phyloP scores from a whole-genome alignment of 2,797 vertebrate genomes.

The Taeniopygia guttata region DNA sequence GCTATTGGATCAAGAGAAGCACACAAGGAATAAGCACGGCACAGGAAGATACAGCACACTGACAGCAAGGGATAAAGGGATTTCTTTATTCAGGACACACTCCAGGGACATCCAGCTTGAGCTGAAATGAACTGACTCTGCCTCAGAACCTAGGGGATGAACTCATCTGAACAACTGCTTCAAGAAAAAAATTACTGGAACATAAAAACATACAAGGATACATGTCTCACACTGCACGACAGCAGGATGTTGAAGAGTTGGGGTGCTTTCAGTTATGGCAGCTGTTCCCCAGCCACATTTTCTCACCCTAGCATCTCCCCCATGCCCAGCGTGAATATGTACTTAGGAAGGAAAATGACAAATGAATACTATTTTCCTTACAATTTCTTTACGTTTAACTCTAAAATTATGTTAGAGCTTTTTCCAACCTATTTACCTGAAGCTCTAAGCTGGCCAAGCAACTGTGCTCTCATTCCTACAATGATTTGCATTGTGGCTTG shows the following conservation, averaged over 20 bases:
- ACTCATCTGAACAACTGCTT: background rate
- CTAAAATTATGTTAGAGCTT: background rate
- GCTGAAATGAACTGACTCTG: background rate
- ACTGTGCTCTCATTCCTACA: constrained; percentile 89
- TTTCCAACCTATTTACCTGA: constrained; percentile 78
- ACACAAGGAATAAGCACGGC: background rate
- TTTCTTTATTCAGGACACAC: background rate
- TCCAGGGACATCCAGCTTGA: background rate
- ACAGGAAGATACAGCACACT: rapidly evolving
- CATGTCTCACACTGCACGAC: background rate
- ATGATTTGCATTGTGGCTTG: constrained; percentile 96
- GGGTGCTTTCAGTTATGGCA: background rate
- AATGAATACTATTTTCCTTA: background rate
- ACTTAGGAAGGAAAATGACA: background rate
- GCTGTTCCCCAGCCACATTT: background rate
- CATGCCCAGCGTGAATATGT: background rate
- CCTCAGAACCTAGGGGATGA: background rate
- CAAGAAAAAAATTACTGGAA: background rate
- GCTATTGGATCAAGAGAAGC: background rate
- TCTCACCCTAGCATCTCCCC: background rate
- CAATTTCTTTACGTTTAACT: background rate
- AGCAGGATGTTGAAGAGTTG: background rate
- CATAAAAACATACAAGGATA: background rate
- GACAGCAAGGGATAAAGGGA: background rate
- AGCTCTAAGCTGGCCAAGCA: constrained; percentile 93